Base-by-base conservation (phyloP, 2,888 invertebrate species). In the Blomia tropicalis region DNA sequence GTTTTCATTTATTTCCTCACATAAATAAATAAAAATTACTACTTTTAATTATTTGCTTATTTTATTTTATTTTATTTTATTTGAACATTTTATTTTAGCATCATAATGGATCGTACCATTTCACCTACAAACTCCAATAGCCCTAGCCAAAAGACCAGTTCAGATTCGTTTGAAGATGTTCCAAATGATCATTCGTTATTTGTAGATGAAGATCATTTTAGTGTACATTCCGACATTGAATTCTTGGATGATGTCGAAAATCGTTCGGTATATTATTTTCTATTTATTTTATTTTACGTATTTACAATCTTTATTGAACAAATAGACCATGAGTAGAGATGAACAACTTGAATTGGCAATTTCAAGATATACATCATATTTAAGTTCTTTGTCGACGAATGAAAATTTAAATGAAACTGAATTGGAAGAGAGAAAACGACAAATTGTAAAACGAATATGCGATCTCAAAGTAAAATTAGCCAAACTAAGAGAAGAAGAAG, bases 181-280 rank as follows among this genome's bases (percentile, higher is more conserved):
- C 2, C 14, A 2, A 27, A 7, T 2, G 29, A 56, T 23, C 23
- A 47, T 23, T 3, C n/a, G 17, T 31, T 56, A 23, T 56, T 56
- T 2, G 11, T 56, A 14, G 56, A 56, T 22, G 56, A 56, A 56
- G 56, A 56, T 56, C 56, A 56, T 36, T 56, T 56, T 56, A 56
- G 56, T 30, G 4, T 56, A 3, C 25, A 56, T 25, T 56, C 56
- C 2, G 56, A 56, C 29, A 25, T 56, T 29, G 56, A 56, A 29
- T 56, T 30, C 23, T 30, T 56, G 4, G 29, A 56, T 31, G 56
- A 56, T 56, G 29, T 56, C 23, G 56, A 56, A 22, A n/a, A 3
- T 56, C 7, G 51, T 11, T 56, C 56, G 56, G 56, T 56, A 56
- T 36, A 47, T 14, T 27, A 25, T 27, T 47, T 47, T 47, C 11